phyloP scores from a whole-genome alignment of 2,797 vertebrate species.

The Pangasius mekongensis region DNA sequence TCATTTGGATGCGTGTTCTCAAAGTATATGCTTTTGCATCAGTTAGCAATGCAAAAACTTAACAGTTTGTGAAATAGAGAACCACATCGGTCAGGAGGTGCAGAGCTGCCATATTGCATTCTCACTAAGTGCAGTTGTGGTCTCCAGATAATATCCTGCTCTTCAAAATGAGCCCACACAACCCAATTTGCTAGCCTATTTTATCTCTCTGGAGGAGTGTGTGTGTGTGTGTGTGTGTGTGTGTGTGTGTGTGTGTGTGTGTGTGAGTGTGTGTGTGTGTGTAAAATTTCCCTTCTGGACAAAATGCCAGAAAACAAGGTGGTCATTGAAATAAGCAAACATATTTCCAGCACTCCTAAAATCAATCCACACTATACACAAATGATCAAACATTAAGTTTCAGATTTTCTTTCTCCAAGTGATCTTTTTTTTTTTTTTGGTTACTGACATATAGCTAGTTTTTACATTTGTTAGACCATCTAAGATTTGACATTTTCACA shows the following conservation, averaged over 20 bases:
- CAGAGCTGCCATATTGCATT: slow-evolving; percentile 23
- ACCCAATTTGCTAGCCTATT: slow-evolving; percentile 16
- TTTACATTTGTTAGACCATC: neutral
- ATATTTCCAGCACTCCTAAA: neutral
- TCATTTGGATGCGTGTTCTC: neutral
- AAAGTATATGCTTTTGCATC: neutral
- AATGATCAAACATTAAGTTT: neutral
- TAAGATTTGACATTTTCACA: neutral
- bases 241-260: neutral
- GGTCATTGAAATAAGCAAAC: neutral
- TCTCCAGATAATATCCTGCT: slow-evolving; percentile 20
- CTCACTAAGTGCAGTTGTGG: slow-evolving; percentile 1
- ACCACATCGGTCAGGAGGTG: neutral
- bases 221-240: neutral
- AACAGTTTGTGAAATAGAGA: slow-evolving; percentile 1
- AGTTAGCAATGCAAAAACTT: slow-evolving; percentile 6
- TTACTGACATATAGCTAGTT: neutral
- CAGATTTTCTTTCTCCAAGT: neutral
- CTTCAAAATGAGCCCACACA: slow-evolving; percentile 29
- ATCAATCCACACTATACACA: neutral
- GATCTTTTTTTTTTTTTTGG: neutral
- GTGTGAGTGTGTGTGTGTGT: neutral
- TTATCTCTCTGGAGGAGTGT: neutral
- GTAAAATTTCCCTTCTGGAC: neutral
- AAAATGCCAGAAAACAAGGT: neutral